Conservation (phyloP, 2,797 vertebrate species). For the Heteromormyrus szaboi region DNA sequence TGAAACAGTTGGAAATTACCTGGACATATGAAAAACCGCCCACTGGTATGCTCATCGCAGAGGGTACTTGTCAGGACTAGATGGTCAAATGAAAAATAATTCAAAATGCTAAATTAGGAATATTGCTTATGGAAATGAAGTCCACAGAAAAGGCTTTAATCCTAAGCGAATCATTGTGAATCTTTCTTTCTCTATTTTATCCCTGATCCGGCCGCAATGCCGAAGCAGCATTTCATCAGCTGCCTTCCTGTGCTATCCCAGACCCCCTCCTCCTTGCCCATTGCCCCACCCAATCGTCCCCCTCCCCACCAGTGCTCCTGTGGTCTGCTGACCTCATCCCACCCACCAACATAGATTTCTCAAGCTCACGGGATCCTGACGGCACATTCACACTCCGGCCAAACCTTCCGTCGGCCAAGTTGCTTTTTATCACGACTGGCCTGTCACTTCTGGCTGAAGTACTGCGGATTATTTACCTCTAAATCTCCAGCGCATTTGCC, state of each 20-base stretch:
- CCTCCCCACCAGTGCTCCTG: background rate
- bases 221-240: background rate
- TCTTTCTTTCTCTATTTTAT: background rate
- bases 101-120: background rate
- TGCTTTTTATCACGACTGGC: background rate
- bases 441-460: background rate
- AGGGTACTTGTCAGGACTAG: background rate
- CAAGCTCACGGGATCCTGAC: background rate
- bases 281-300: background rate
- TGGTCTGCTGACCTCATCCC: conserved; percentile 14
- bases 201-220: background rate
- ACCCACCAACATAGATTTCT: background rate
- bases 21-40: background rate
- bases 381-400: background rate
- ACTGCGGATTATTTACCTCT: background rate
- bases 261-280: background rate
- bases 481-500: background rate
- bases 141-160: background rate
- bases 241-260: background rate
- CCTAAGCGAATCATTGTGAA: background rate
- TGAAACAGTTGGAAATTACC: background rate
- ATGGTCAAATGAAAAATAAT: background rate
- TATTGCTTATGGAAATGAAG: background rate
- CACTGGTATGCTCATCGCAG: background rate
- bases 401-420: background rate